A percentile compares a stretch with the other conserved stretches of the same genome.
phyloP scores from a whole-genome alignment of 2,113 vertebrate genomes.

The Cynoglossus semilaevis region DNA sequence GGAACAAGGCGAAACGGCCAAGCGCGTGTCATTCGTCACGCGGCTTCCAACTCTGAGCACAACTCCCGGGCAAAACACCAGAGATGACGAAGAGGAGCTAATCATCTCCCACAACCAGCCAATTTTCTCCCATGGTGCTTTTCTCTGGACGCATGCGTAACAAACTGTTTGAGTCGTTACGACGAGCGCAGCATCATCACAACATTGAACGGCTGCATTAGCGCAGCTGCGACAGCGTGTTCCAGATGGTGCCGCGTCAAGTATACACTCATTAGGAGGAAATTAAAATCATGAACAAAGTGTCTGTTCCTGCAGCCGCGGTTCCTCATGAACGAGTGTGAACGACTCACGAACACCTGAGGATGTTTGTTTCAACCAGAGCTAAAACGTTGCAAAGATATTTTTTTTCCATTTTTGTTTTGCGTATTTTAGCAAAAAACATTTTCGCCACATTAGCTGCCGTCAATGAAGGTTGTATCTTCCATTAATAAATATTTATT shows the following conservation, averaged over 20 bases:
- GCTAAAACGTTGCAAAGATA: too few species aligned
- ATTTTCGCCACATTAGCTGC: too few species aligned
- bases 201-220: conserved; percentile 52
- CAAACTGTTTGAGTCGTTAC: conserved; percentile 51
- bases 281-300: conserved; percentile 61
- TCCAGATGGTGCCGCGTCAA: conserved; percentile 60
- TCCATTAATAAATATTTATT: too few species aligned
- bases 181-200: conserved; percentile 53
- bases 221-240: conserved; percentile 34
- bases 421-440: too few species aligned
- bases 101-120: conserved; percentile 23
- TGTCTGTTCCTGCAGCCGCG: conserved; percentile 10
- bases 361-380: too few species aligned
- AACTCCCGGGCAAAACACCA: conserved; percentile 35
- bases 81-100: conserved; percentile 28
- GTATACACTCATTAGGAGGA: conserved; percentile 47
- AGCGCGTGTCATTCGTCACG: too few species aligned
- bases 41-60: too few species aligned
- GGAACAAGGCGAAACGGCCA: background rate
- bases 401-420: too few species aligned
- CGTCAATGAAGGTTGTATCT: too few species aligned
- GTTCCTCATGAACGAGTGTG: background rate
- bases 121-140: conserved; percentile 48
- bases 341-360: too few species aligned
- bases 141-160: conserved; percentile 33